Conservation (phyloP, 2,797 vertebrate species). For the Trematomus bernacchii region DNA sequence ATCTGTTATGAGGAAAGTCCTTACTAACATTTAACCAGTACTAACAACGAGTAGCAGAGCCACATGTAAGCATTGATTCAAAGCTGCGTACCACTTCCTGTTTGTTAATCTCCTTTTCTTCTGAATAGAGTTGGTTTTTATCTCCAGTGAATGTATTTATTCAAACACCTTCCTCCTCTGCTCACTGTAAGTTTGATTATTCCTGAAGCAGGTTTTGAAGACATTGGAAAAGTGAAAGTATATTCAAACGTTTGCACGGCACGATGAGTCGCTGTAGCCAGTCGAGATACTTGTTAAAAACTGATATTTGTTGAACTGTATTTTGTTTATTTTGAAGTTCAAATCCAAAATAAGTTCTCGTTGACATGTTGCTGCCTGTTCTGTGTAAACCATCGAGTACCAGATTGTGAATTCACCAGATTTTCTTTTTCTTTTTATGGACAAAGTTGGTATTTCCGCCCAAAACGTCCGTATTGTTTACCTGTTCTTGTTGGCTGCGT, state of each 20-base stretch:
- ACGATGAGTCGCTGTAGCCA: slow-evolving; percentile 7
- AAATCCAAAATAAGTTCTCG: slow-evolving; percentile 1
- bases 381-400: neutral
- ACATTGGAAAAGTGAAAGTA: neutral
- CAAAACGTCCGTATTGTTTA: neutral
- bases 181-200: neutral
- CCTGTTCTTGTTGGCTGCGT: neutral
- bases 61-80: neutral
- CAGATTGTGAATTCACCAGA: neutral
- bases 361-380: slow-evolving; percentile 4
- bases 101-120: neutral
- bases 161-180: neutral
- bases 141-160: slow-evolving; percentile 47
- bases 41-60: slow-evolving; percentile 15
- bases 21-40: slow-evolving; percentile 11
- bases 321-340: neutral
- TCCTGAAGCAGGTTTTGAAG: slow-evolving; percentile 1
- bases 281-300: neutral
- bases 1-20: neutral
- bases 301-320: neutral
- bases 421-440: slow-evolving; percentile 5
- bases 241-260: neutral
- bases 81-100: neutral
- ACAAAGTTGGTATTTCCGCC: neutral
- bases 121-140: neutral